These are phyloP conservation scores for Lucinisca nassula DNA, from an alignment of 2,888 invertebrate species.

Conservation along the genomic window DNA sequence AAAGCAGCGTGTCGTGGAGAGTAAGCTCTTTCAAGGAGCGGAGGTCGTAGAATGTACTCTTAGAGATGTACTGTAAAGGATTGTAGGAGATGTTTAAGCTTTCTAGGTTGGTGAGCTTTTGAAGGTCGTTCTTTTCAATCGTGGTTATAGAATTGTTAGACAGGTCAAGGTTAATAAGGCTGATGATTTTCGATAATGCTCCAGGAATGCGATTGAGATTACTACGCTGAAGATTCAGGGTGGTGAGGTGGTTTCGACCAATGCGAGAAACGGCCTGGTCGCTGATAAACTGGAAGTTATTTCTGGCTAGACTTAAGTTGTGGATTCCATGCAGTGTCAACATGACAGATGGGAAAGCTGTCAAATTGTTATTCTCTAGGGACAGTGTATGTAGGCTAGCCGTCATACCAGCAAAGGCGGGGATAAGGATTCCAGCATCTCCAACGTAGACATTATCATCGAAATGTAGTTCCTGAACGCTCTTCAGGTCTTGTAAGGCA, in stretches of 20 bases:
- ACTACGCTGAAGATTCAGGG: conserved; percentile 62
- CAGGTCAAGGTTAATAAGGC: conserved; percentile 58
- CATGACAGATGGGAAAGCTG: conserved; percentile 67
- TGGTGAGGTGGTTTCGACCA: conserved; percentile 48
- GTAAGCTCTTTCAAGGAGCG: conserved; percentile 34
- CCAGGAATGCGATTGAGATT: conserved; percentile 71
- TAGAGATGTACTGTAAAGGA: conserved; percentile 68
- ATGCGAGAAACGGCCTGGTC: conserved; percentile 64
- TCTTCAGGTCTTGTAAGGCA: conserved; percentile 61
- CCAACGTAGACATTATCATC: conserved; percentile 66
- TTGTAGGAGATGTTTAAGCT: conserved; percentile 60
- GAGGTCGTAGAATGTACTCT: conserved; percentile 61
- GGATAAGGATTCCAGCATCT: conserved; percentile 69
- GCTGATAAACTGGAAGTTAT: conserved; percentile 68
- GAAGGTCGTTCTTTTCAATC: conserved; percentile 71
- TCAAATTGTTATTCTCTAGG: conserved; percentile 68
- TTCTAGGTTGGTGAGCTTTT: conserved; percentile 31
- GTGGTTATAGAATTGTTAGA: conserved; percentile 70
- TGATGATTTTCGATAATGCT: conserved; percentile 54
- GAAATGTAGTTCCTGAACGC: conserved; percentile 62
- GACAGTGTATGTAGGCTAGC: conserved; percentile 42
- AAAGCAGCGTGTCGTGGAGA: conserved; percentile 48
- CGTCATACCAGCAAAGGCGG: conserved; percentile 65
- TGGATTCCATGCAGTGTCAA: conserved; percentile 51
- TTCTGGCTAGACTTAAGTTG: conserved; percentile 64